Base-by-base conservation (phyloP, 2,113 vertebrate genomes). In the Nothocercus julius region DNA sequence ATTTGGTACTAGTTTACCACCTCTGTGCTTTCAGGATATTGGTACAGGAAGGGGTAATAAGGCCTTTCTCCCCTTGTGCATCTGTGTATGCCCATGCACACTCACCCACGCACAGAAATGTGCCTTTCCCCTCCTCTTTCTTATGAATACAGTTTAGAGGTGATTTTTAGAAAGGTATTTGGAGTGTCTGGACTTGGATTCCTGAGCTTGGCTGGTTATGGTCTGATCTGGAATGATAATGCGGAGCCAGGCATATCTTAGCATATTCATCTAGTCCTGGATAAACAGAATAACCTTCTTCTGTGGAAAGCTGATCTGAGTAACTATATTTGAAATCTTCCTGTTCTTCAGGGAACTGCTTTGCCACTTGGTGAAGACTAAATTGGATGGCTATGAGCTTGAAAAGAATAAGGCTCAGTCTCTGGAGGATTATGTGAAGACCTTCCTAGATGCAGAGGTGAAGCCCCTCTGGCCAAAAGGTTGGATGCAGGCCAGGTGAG, bases 401-500 rank as follows among this genome's bases (percentile, higher is more conserved):
- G 98, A 98, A 95, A 97, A 95, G 91, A 98, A 96, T 87, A 97
- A 97, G 62, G 91, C 95, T 87, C 98, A 98, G 76, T 98, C 98
- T 51, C 96, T 98, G 96, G 99, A 99, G 61, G 99, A 99, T 80
- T 98, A 98, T 85, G 97, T 99, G 84, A 99, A 99, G 97, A 96
- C 93, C 25, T 98, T 99, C 92, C 97, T 99, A 86, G 98, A 99
- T 70, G 97, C 97, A 22, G 98, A 99, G 90, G 98, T 99, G 92
- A 99, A 99, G 97, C 97, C 98, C 4, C 98, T 99, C 68, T 99
- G 99, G 99, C 99, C 99, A 40, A 99, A 98, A 97, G 99, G 99
- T 82, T 99, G 99, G 99, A 99, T 99, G 99, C 99, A 99, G 82
- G 98, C 98, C 40, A 98, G 99, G 99, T 99, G 97, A 98, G 98